Evolutionary conservation across 2,113 vertebrate genomes (phyloP).

Genomic region (Egretta garzetta): DNA sequence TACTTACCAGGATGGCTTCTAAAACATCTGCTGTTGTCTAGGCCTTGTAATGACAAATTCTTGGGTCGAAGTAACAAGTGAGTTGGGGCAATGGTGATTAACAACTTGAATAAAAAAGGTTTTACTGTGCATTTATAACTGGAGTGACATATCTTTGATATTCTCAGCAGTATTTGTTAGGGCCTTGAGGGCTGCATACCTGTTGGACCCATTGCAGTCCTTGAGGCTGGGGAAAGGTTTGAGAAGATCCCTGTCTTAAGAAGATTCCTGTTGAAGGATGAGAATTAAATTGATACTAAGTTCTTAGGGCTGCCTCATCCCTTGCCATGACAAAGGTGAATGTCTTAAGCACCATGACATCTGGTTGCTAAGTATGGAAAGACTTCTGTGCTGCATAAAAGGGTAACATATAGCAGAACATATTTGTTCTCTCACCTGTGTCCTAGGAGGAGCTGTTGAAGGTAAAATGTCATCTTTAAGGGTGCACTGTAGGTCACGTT

Average conservation of each 20-base stretch:
- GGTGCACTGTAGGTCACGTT: neutral
- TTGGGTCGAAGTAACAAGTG: neutral
- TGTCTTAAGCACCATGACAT: neutral
- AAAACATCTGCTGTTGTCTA: neutral
- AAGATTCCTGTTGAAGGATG: neutral
- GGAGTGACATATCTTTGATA: neutral
- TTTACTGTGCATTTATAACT: neutral
- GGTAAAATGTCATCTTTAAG: neutral
- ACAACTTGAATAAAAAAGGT: neutral
- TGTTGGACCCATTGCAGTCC: neutral
- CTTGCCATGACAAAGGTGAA: neutral
- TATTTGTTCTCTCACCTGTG: neutral
- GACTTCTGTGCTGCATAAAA: neutral
- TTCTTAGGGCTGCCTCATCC: neutral
- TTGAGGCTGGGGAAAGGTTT: neutral
- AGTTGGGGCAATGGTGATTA: neutral
- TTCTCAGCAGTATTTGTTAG: neutral
- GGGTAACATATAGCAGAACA: neutral
- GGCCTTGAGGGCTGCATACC: neutral
- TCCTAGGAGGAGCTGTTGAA: neutral
- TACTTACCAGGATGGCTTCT: neutral
- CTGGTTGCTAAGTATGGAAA: neutral
- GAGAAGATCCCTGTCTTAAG: neutral
- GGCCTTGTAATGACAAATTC: neutral
- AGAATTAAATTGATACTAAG: neutral